Base-by-base conservation (phyloP, 2,797 vertebrate genomes). In the Aphelocoma californica region DNA sequence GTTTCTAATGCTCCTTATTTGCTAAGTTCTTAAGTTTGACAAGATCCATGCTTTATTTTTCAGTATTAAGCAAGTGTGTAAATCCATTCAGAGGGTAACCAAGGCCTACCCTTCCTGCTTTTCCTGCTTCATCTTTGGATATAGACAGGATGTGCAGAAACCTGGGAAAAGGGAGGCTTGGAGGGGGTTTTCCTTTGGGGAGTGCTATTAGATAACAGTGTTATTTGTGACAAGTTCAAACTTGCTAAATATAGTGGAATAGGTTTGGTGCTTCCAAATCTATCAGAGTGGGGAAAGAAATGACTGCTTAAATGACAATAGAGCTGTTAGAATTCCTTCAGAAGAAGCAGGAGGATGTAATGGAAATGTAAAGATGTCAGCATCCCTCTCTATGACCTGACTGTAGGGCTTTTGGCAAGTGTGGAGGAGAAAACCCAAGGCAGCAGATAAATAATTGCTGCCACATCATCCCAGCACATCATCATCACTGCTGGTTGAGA, bases 1-100 rank as follows among this genome's bases (percentile, higher is more conserved):
- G 67, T 74, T 95, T 94, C 71, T 82, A 94, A 77, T 82, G 93
- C 84, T 95, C 42, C 69, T 77, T 91, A 64, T 95, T 94, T 97
- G 87, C 82, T 16, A 53, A 77, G 60, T 92, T 88, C 86, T 84
- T 66, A 70, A 44, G 58, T 70, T 90, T 92, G 91, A 92, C 82
- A 65, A 95, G 97, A 90, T 88, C 56, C 64, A 88, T 85, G 86
- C 78, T 95, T 88, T 96, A 91, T 94, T 96, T 88, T 73, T 86
- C 51, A 81, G 60, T 88, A 92, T 85, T 57, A 80, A 93, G 85
- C 51, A 74, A 95, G 86, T 34, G 65, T 90, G 78, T 77, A 71
- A 93, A 90, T 89, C 71, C 34, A 90, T 72, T 64, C 82, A 78
- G 81, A 65, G 83, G 40, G 71, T 50, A 88, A 53, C 9, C 36